Conservation (phyloP, 2,888 invertebrate species). For the Pachliopta kotzebuea region DNA sequence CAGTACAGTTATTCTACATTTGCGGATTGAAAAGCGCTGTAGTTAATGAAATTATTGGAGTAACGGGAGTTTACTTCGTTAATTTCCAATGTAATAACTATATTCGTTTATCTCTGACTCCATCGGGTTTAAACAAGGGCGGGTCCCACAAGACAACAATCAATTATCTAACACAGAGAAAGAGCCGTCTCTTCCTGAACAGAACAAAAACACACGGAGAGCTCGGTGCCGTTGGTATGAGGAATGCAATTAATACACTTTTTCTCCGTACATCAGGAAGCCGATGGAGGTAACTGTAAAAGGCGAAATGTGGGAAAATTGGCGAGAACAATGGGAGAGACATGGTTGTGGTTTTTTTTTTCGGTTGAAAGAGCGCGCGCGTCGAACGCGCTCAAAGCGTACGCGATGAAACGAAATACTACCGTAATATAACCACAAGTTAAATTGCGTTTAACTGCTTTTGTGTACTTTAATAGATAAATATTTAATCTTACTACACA, state of each 20-base stretch:
- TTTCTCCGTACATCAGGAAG: constrained; percentile 73
- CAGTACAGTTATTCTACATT: no score
- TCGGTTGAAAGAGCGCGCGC: constrained; percentile 74
- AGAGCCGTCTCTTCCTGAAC: constrained; percentile 50
- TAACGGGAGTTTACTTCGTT: not conserved
- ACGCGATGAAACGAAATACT: constrained; percentile 52
- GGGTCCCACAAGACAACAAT: constrained; percentile 30
- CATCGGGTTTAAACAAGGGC: constrained; percentile 25
- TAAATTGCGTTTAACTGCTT: not conserved
- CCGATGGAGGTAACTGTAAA: constrained; percentile 65
- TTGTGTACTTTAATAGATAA: no score
- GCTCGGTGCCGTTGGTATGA: constrained; percentile 50
- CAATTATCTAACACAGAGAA: constrained; percentile 48
- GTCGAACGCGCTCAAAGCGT: constrained; percentile 64
- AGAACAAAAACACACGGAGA: constrained; percentile 46
- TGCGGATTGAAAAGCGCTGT: no score
- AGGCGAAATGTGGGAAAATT: constrained; percentile 76
- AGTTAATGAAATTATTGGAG: no score
- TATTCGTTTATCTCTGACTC: constrained; percentile 4
- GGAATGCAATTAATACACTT: constrained; percentile 73
- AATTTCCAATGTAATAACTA: not conserved
- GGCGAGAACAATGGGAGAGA: constrained; percentile 67
- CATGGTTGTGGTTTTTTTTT: constrained; percentile 57
- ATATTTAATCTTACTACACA: no score
- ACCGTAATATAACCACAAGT: constrained; percentile 34